Percentiles rank a stretch among this genome's conserved stretches.
Evolutionary conservation across 2,113 vertebrate genomes (phyloP).

Genomic region (Brachionichthys hirsutus): DNA sequence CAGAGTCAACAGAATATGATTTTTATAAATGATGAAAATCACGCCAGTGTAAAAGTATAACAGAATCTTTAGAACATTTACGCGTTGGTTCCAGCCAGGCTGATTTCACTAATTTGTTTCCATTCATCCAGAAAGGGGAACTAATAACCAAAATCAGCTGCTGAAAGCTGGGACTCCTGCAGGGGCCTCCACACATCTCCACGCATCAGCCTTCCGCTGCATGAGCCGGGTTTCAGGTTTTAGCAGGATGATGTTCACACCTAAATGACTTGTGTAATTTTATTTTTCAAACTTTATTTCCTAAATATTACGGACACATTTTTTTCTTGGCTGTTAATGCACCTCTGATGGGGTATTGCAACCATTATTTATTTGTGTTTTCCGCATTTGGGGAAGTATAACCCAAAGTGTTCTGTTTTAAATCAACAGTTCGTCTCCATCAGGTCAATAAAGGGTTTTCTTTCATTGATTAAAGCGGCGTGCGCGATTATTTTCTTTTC

Average conservation of each 20-base stretch:
- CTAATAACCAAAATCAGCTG: constrained; percentile 63
- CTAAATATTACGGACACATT: not conserved
- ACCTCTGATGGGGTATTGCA: not conserved
- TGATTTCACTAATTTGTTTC: constrained; percentile 69
- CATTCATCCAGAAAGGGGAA: constrained; percentile 68
- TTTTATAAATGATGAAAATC: constrained; percentile 55
- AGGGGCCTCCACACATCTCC: constrained; percentile 11
- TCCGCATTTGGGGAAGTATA: not conserved
- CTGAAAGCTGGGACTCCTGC: constrained; percentile 45
- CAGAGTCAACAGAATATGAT: constrained; percentile 23
- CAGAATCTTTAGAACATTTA: constrained; percentile 42
- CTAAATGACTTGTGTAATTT: constrained; percentile 1
- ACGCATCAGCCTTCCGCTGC: constrained; percentile 7
- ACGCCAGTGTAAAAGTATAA: constrained; percentile 41
- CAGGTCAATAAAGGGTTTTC: no score
- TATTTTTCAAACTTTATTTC: not conserved
- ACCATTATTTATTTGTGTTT: not conserved
- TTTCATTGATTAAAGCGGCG: no score
- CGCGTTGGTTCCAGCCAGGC: constrained; percentile 44
- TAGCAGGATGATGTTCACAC: constrained; percentile 7
- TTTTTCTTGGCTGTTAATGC: not conserved
- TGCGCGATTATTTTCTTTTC: no score
- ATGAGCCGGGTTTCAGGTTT: constrained; percentile 19
- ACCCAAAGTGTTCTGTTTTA: no score
- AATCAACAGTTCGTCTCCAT: no score